Base-by-base conservation (phyloP, 2,888 invertebrate genomes). In the Spisula solida region DNA sequence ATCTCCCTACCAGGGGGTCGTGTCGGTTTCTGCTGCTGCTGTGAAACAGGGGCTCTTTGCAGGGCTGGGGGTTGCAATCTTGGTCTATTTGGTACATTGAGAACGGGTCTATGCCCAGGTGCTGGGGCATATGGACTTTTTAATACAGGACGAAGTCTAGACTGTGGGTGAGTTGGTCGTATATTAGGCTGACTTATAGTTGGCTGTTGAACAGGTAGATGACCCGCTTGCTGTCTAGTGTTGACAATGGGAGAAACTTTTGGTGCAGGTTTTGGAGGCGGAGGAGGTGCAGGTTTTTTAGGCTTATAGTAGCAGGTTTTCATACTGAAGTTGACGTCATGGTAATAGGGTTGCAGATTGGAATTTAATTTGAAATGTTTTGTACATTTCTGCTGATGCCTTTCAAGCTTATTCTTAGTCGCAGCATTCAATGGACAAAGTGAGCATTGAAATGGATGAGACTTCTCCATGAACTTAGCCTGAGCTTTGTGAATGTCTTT, bases 391-490 rank as follows among this genome's bases (percentile, higher is more conserved):
- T 98, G 97, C 93, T 98, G 97, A 97, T 99, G 99, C 66, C 99
- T 97, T 0, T 98, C 98, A 94, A 99, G 97, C 97, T 99, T 99
- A 48, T 98, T 98, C 97, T 98, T 99, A 86, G 98, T 98, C 95
- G 98, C 98, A 94, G 99, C 98, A 96, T 99, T 99, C 96, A 99
- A 99, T 0, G 98, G 98, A 97, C 99, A 99, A 96, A 98, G 98
- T 0, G 98, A 98, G 96, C 99, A 99, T 96, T 99, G 98, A 96
- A 99, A 99, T 96, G 98, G 98, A 0, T 98, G 98, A 47, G 98
- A 98, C 0, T 98, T 98, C 92, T 98, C 97, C 95, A 99, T 98
- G 89, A 99, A 97, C 91, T 98, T 98, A 8, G 98, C 99, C 94
- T 98, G 97, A 25, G 98, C 98, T 93, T 98, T 98, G 96, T 99